Base-by-base conservation (phyloP, 30 jellyfish, hydroid and myxozoan species). In the Sanderia malayensis region DNA sequence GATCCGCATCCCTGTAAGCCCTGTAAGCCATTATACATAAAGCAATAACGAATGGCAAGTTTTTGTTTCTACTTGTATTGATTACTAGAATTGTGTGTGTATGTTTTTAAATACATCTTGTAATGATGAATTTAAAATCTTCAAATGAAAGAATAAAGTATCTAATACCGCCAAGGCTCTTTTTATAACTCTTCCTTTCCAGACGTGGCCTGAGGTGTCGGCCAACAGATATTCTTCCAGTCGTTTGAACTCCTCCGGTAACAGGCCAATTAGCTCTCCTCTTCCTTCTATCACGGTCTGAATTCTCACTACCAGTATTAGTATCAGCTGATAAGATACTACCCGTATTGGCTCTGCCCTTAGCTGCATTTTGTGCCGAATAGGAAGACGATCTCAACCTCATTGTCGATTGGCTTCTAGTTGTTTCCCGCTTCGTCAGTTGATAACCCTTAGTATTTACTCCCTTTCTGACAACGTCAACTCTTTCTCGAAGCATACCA, bases 181-280 rank as follows among this genome's bases (percentile, higher is more conserved):
- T 30, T 25, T 67, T 77, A 11, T 19, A 13, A 15, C 18, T 45
- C 18, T 63, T 47, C 62, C 70, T 32, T 4, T 77, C 89, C 17
- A 63, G 24, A 46, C 61, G 69, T 15, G 89, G 81, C 74, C 89
- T 47, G n/a, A 77, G 76, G 3, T 67, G 2, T n/a, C 87, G 52
- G 6, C 52, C 52, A 37, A 13, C 13, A 37, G 64, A 74, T 20
- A 52, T 58, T 19, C 72, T 62, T 44, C 65, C 81, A 2, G 74
- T 21, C n/a, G n/a, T n/a, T 9, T 67, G 74, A 24, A 52, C 61
- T 10, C 46, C 49, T n/a, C n/a, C n/a, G n/a, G n/a, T n/a, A 31
- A 65, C 31, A 0, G 89, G 81, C 89, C 89, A 77, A 27, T 77
- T 77, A 18, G 89, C 89, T 2, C 79, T 65, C 19, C 89, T 47